Percentiles rank a stretch among this genome's conserved stretches.
These are phyloP conservation scores for Drosophila nr. fundita DNA, from an alignment of 2,888 invertebrate species.

Conservation along the genomic window DNA sequence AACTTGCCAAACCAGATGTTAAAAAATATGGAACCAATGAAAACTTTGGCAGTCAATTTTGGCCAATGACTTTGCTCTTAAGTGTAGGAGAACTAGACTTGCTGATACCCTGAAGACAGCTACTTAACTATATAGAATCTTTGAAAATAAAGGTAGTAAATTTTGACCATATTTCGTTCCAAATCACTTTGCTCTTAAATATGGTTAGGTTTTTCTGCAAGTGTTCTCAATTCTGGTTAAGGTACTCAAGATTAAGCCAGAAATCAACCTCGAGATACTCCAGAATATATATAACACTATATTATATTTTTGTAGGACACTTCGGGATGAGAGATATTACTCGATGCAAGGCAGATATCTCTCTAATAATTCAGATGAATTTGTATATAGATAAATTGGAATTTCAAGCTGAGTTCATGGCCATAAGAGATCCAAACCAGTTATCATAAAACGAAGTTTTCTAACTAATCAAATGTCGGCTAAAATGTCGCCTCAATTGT, in stretches of 20 bases:
- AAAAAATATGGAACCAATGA: neutral
- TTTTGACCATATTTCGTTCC: too few relatives aligned
- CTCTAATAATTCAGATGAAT: neutral
- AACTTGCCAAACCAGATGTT: neutral
- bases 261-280: neutral
- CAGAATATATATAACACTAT: neutral
- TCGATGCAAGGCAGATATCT: neutral
- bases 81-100: neutral
- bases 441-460: neutral
- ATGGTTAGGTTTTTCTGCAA: too few relatives aligned
- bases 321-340: neutral
- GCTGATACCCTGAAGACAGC: too few relatives aligned
- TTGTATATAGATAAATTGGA: neutral
- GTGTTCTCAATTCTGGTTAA: neutral
- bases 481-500: neutral
- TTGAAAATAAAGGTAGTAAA: accelerated
- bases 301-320: neutral
- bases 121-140: too few relatives aligned
- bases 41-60: neutral
- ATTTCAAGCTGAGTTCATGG: too few relatives aligned
- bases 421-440: neutral
- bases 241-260: neutral
- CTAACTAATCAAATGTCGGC: neutral
- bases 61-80: neutral
- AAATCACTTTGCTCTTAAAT: too few relatives aligned